Base-by-base conservation (phyloP, 2,797 vertebrate genomes). In the Bovichtus diacanthus region DNA sequence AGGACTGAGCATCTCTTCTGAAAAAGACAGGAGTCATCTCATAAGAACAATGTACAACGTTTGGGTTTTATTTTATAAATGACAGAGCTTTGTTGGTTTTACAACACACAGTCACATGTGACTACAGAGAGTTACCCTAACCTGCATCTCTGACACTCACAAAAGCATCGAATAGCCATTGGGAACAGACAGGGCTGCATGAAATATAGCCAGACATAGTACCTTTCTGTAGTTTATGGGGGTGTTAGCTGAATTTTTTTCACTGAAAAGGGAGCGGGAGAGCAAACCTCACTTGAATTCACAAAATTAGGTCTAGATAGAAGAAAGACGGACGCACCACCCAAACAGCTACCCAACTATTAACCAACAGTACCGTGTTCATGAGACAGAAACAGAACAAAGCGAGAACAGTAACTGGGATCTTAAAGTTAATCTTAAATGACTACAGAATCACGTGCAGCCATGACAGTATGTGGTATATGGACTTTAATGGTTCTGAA, bases 1-100 rank as follows among this genome's bases (percentile, higher is more conserved):
- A 54, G 56, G 43, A 69, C 70, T 27, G 70, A 88, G 49, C 56
- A 55, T 84, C 82, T 85, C 82, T 68, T 75, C 66, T 41, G 64
- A 78, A 70, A 80, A 76, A 68, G 47, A 74, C 31, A 61, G 34
- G 76, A 79, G 16, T 21, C 65, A 31, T 85, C 78, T 88, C 88
- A 83, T 87, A 89, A 88, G 73, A 67, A 65, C 50, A 21, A 54
- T 60, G 72, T 56, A 78, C 78, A 31, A 61, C 80, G 77, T 70
- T 77, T 6, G 34, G n/a, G 67, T 74, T 90, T 83, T 64, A 67
- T 83, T 83, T 78, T 78, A 75, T 74, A 66, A 85, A 87, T 83
- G 83, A 86, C 76, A 64, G 83, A 69, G 70, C 87, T 85, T 81
- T 82, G 84, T 76, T 80, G 83, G 82, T 85, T 91, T 92, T 91